phyloP scores from a whole-genome alignment of 2,797 vertebrate genomes.

The Pelodytes ibericus region DNA sequence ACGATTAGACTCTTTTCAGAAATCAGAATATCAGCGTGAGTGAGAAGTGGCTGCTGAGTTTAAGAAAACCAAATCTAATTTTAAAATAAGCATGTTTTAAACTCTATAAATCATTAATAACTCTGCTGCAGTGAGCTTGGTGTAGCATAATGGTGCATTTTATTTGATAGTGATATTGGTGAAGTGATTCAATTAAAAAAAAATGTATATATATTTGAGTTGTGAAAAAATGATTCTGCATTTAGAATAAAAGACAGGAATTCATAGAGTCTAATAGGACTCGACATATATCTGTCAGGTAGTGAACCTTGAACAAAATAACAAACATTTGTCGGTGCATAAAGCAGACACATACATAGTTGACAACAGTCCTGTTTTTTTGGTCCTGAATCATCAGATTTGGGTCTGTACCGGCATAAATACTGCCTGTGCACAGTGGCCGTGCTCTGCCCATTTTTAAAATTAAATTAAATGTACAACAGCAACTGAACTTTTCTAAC shows the following conservation, averaged over 20 bases:
- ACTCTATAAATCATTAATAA: conserved; percentile 41
- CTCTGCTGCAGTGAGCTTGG: conserved; percentile 11
- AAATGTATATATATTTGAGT: conserved; percentile 13
- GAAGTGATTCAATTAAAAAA: conserved; percentile 13
- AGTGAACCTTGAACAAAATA: no score
- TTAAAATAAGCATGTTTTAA: conserved; percentile 50
- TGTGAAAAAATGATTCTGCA: background rate
- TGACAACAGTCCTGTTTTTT: no score
- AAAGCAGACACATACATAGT: no score
- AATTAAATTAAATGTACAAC: no score
- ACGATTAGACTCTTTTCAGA: conserved; percentile 47
- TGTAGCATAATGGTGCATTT: conserved; percentile 12
- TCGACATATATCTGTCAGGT: no score
- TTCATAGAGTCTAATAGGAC: no score
- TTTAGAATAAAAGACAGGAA: background rate
- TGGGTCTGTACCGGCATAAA: no score
- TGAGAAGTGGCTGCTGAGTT: conserved; percentile 49
- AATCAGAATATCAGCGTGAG: conserved; percentile 51
- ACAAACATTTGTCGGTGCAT: no score
- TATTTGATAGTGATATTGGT: background rate
- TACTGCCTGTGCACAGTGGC: no score
- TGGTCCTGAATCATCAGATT: no score
- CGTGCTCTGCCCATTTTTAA: no score
- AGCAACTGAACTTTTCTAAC: no score
- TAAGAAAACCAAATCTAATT: conserved; percentile 52